Evolutionary conservation across 2,113 vertebrate species (phyloP).

Genomic region (Paraplagusia blochii): DNA sequence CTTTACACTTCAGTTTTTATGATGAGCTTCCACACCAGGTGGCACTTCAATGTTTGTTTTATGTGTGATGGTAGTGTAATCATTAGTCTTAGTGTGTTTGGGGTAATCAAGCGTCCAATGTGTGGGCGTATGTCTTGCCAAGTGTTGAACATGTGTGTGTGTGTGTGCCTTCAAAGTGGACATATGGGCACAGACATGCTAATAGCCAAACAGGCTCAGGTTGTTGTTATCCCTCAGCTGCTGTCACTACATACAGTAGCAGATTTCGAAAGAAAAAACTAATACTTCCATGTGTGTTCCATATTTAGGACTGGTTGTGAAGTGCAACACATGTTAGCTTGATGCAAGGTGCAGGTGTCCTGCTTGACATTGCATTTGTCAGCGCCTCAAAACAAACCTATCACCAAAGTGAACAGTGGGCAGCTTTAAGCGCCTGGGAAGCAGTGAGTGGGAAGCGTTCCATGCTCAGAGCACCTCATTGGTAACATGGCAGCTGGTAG

Average conservation of each 20-base stretch:
- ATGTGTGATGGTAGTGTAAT: slow-evolving; percentile 3
- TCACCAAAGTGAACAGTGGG: no score
- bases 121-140: slow-evolving; percentile 48
- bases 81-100: neutral
- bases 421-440: no score
- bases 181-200: slow-evolving; percentile 49
- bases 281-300: no score
- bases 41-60: slow-evolving; percentile 31
- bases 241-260: slow-evolving; percentile 12
- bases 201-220: slow-evolving; percentile 49
- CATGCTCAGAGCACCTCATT: no score
- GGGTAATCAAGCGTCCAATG: slow-evolving; percentile 43
- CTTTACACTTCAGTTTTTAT: slow-evolving; percentile 34
- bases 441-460: no score
- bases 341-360: no score
- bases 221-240: slow-evolving; percentile 38
- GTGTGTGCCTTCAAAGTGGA: slow-evolving; percentile 35
- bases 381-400: no score
- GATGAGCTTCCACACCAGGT: slow-evolving; percentile 26
- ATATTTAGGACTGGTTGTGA: no score
- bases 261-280: no score
- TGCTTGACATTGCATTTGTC: no score
- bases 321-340: no score
- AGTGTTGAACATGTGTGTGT: slow-evolving; percentile 1
- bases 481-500: no score